A percentile compares a stretch with the other conserved stretches of the same genome.
These are phyloP conservation scores for Holacanthus passer DNA, from an alignment of 2,113 vertebrate genomes.

Conservation along the genomic window DNA sequence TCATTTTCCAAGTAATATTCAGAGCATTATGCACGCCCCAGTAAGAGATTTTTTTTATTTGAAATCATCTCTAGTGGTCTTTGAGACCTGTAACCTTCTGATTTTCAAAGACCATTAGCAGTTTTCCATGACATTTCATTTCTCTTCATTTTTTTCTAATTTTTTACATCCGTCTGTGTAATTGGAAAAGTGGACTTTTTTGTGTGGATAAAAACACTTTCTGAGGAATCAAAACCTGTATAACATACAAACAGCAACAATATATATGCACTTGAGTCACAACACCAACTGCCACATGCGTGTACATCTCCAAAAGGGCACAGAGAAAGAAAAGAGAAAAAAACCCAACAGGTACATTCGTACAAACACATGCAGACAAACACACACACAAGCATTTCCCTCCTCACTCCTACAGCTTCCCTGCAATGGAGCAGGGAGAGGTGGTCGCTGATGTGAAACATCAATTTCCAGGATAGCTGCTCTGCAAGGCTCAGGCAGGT, in stretches of 20 bases:
- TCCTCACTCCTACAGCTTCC: constrained; percentile 44
- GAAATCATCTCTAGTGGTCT: neutral
- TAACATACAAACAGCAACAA: constrained; percentile 9
- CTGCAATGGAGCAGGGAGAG: constrained; percentile 79
- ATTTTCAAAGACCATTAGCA: constrained; percentile 27
- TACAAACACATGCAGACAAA: constrained; percentile 30
- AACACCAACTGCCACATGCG: constrained; percentile 17
- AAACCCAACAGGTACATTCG: neutral
- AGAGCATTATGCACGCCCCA: neutral
- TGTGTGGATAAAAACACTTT: neutral
- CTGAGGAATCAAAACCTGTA: neutral
- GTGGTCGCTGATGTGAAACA: constrained; percentile 86
- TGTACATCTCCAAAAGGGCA: constrained; percentile 20
- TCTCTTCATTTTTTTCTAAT: neutral
- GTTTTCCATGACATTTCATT: constrained; percentile 35
- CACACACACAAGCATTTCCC: constrained; percentile 6
- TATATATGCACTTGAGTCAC: constrained; percentile 32
- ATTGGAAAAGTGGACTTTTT: constrained; percentile 18
- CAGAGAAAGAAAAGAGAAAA: constrained; percentile 15
- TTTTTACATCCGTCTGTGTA: neutral
- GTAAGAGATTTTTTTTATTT: neutral
- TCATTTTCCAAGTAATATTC: constrained; percentile 6
- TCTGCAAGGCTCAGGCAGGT: constrained; percentile 85
- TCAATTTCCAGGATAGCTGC: constrained; percentile 90
- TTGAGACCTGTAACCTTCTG: constrained; percentile 18